phyloP scores from a whole-genome alignment of 2,888 invertebrate genomes.

The Caenorhabditis auriculariae region DNA sequence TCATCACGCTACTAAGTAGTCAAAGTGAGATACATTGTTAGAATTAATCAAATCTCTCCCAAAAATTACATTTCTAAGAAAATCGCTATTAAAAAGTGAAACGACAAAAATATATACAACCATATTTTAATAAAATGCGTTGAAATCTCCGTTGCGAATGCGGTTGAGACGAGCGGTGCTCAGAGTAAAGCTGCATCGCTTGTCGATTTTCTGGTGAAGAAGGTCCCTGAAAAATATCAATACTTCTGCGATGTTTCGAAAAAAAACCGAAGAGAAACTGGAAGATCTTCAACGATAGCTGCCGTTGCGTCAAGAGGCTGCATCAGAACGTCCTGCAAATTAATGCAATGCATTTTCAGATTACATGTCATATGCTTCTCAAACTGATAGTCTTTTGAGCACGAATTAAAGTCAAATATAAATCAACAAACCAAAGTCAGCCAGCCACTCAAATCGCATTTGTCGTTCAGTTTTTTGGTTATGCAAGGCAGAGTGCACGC shows the following conservation, averaged over 20 bases:
- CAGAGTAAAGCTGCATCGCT: slow-evolving; percentile 31
- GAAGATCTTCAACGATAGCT: slow-evolving; percentile 16
- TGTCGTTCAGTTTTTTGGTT: slow-evolving; percentile 24
- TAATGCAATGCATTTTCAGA: neutral
- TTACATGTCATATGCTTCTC: too few species aligned
- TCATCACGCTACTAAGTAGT: too few species aligned
- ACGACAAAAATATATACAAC: neutral
- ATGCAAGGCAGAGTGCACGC: slow-evolving; percentile 34
- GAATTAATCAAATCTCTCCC: too few species aligned
- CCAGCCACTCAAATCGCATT: slow-evolving; percentile 33
- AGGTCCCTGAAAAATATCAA: slow-evolving; percentile 12
- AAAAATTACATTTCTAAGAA: too few species aligned
- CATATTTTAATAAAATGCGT: slow-evolving; percentile 10
- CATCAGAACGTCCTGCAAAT: slow-evolving; percentile 26
- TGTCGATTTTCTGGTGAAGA: slow-evolving; percentile 29
- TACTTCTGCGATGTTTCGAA: neutral
- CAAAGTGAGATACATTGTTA: too few species aligned
- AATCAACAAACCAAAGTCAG: slow-evolving; percentile 17
- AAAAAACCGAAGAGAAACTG: slow-evolving; percentile 14
- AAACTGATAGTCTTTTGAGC: too few species aligned
- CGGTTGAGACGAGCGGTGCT: slow-evolving; percentile 19
- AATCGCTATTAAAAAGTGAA: too few species aligned
- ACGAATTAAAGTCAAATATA: neutral
- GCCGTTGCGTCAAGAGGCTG: slow-evolving; percentile 36
- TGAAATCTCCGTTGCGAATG: slow-evolving; percentile 35